Evolutionary conservation across 2,113 vertebrate genomes (phyloP).

Genomic region (Murina feae): DNA sequence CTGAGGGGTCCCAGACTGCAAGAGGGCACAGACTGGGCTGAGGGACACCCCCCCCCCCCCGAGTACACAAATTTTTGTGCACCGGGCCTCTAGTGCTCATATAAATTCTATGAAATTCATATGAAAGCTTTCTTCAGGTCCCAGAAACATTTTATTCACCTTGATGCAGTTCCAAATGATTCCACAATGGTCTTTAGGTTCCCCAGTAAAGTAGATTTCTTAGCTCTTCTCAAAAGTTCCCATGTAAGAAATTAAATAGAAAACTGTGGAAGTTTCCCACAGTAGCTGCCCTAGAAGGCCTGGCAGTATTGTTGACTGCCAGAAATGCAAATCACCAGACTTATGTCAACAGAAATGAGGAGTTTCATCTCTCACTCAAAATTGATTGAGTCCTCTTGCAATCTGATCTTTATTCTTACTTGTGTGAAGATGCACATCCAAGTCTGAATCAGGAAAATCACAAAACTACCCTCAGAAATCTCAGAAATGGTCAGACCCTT

Average conservation of each 20-base stretch:
- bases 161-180: neutral
- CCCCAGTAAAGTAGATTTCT: constrained; percentile 2
- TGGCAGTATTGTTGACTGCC: neutral
- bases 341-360: constrained; percentile 44
- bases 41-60: too few species aligned
- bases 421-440: neutral
- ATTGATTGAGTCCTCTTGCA: constrained; percentile 32
- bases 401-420: constrained; percentile 40
- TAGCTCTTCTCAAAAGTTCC: constrained; percentile 11
- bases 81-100: neutral
- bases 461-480: constrained; percentile 36
- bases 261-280: constrained; percentile 46
- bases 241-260: constrained; percentile 16
- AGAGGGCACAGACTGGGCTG: too few species aligned
- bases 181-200: neutral
- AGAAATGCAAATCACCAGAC: constrained; percentile 51
- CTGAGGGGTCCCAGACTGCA: too few species aligned
- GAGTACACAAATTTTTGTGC: too few species aligned
- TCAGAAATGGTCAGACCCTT: constrained; percentile 24
- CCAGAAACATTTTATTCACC: constrained; percentile 21
- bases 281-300: constrained; percentile 30
- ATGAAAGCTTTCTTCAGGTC: neutral
- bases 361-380: constrained; percentile 52
- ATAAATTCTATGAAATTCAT: neutral
- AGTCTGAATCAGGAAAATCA: constrained; percentile 53